Percentiles rank a stretch among this genome's conserved stretches.
Conservation (phyloP, 2,888 invertebrate species). For the Drosophila pegasa region DNA sequence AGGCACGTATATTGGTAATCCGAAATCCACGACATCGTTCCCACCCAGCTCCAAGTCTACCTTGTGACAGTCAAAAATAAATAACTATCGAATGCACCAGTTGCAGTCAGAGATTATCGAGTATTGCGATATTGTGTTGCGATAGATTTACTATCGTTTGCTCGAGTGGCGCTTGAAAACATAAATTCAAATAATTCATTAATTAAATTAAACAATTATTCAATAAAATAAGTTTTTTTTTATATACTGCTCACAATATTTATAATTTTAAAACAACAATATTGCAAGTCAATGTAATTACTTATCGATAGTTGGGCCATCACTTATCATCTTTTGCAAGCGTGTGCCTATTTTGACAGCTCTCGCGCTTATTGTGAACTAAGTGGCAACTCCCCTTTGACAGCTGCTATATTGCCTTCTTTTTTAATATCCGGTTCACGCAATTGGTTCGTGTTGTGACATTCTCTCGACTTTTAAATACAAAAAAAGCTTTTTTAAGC, state of each 20-base stretch:
- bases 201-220: no score
- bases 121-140: neutral
- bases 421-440: constrained; percentile 84
- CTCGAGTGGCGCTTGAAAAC: no score
- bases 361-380: constrained; percentile 35
- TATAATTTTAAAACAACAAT: no score
- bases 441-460: constrained; percentile 80
- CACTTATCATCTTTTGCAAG: constrained; percentile 28
- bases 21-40: constrained; percentile 90
- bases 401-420: constrained; percentile 71
- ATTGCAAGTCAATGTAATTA: no score
- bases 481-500: constrained; percentile 45
- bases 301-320: neutral
- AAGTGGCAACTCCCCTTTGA: constrained; percentile 42
- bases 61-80: constrained; percentile 42
- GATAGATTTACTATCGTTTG: neutral
- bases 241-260: no score
- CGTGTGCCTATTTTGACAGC: constrained; percentile 34
- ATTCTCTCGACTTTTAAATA: constrained; percentile 52
- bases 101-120: constrained; percentile 29
- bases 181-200: neutral
- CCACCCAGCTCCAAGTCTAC: constrained; percentile 12
- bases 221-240: no score
- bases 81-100: constrained; percentile 27
- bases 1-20: constrained; percentile 91